phyloP scores from a whole-genome alignment of 1,140 invertebrate genomes.

The Pachyrhynchus sulphureomaculatus region DNA sequence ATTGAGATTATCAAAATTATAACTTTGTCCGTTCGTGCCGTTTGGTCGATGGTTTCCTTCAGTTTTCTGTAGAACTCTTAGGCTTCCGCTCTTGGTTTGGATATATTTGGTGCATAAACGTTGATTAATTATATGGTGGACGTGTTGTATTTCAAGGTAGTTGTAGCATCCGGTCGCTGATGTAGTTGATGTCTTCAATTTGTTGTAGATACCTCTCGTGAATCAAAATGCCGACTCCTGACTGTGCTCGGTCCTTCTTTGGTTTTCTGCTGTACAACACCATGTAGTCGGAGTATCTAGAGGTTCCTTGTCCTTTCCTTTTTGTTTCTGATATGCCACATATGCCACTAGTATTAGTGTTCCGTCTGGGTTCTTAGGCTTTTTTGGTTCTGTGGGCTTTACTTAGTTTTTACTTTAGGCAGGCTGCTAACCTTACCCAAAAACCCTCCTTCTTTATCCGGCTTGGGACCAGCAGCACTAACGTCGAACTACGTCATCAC shows the following conservation, averaged over 20 bases:
- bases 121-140: slow-evolving; percentile 6
- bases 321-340: too few species aligned
- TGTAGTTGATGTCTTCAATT: slow-evolving; percentile 17
- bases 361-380: too few species aligned
- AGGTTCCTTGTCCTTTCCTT: slow-evolving; percentile 22
- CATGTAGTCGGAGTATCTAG: slow-evolving; percentile 15
- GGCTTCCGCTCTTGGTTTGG: slow-evolving; percentile 14
- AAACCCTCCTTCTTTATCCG: too few species aligned
- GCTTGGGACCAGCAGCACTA: too few species aligned
- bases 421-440: too few species aligned
- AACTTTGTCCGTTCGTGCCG: slow-evolving; percentile 9
- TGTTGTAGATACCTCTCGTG: slow-evolving; percentile 20
- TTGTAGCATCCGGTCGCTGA: slow-evolving; percentile 12
- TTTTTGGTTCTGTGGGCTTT: too few species aligned
- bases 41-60: too few species aligned
- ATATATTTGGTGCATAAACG: slow-evolving; percentile 20
- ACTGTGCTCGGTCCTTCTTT: slow-evolving; percentile 16
- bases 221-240: slow-evolving; percentile 24
- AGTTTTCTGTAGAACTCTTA: slow-evolving; percentile 14
- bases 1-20: slow-evolving; percentile 18
- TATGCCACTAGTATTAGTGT: too few species aligned
- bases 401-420: too few species aligned
- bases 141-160: slow-evolving; percentile 1
- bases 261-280: slow-evolving; percentile 25
- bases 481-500: too few species aligned